Percentiles rank a stretch among this genome's conserved stretches.
phyloP scores from a whole-genome alignment of 2,113 vertebrate species.

The Lampris megalopsis region DNA sequence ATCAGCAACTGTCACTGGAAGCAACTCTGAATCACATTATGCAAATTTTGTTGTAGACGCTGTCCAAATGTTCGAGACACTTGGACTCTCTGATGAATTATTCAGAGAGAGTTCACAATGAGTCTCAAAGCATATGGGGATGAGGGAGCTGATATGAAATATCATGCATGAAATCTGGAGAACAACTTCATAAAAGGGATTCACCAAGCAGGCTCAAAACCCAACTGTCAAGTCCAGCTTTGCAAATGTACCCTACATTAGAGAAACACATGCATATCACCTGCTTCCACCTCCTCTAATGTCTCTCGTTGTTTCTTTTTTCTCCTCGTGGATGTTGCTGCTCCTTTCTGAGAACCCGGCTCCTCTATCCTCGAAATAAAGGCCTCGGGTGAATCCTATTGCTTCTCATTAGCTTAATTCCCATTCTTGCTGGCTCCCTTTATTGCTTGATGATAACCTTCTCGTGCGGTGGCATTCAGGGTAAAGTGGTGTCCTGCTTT shows the following conservation, averaged over 20 bases:
- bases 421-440: conserved; percentile 66
- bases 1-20: conserved; percentile 22
- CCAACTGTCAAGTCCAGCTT: conserved; percentile 43
- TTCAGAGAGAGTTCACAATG: conserved; percentile 14
- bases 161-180: conserved; percentile 18
- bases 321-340: conserved; percentile 49
- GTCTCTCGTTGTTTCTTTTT: conserved; percentile 69
- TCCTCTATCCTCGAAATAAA: conserved; percentile 80
- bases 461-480: conserved; percentile 65
- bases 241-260: conserved; percentile 49
- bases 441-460: conserved; percentile 78
- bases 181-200: conserved; percentile 26
- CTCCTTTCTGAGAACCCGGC: conserved; percentile 60
- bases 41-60: conserved; percentile 14
- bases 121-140: conserved; percentile 8
- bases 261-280: conserved; percentile 40
- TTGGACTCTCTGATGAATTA: not conserved
- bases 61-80: not conserved
- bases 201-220: conserved; percentile 20
- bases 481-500: conserved; percentile 55
- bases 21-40: conserved; percentile 2
- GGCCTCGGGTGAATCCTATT: conserved; percentile 80
- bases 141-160: conserved; percentile 22
- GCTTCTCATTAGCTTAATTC: conserved; percentile 81
- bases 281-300: conserved; percentile 62